phyloP scores from a whole-genome alignment of 1,140 invertebrate species.

The Heterodera schachtii region DNA sequence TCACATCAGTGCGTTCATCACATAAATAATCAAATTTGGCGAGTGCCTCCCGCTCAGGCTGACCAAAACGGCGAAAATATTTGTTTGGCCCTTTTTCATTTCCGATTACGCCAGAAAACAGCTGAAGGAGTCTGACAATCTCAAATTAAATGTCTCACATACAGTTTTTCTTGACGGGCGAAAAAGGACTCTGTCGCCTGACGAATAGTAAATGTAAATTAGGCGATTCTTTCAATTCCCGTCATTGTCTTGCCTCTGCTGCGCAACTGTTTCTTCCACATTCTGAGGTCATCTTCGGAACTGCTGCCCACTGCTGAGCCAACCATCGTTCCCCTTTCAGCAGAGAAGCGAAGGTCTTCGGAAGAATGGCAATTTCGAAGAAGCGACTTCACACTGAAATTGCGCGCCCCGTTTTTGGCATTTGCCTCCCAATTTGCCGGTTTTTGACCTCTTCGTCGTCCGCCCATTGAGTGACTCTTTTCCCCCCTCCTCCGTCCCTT shows the following conservation, averaged over 20 bases:
- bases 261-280: slow-evolving; percentile 14
- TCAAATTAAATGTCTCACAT: neutral
- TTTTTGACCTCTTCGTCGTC: neutral
- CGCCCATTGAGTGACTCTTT: neutral
- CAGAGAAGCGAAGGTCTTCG: neutral
- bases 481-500: neutral
- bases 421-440: too few species aligned
- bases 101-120: neutral
- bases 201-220: neutral
- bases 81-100: neutral
- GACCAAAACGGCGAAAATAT: slow-evolving; percentile 4
- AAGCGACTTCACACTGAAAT: neutral
- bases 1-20: slow-evolving; percentile 3
- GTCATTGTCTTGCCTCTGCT: neutral
- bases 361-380: neutral
- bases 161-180: slow-evolving; percentile 1
- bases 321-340: neutral
- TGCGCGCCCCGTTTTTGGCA: too few species aligned
- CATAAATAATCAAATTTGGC: slow-evolving; percentile 18
- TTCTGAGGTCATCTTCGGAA: slow-evolving; percentile 7
- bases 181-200: slow-evolving; percentile 4
- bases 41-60: slow-evolving; percentile 3
- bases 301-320: neutral
- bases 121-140: neutral
- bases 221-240: neutral